Conservation (phyloP, 2,888 invertebrate genomes). For the Ferrisia virgata region DNA sequence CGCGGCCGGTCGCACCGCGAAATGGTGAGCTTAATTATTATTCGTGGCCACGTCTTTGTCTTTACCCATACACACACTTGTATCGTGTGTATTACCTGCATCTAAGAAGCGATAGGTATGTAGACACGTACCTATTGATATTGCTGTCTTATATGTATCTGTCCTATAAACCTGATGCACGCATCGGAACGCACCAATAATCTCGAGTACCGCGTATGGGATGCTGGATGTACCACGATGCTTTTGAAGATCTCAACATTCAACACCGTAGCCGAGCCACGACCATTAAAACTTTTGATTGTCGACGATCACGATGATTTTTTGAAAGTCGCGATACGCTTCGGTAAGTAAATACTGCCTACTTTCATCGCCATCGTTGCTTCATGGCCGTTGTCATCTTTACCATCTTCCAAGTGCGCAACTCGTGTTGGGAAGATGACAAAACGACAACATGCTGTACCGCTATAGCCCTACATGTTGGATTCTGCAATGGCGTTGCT, state of each 20-base stretch:
- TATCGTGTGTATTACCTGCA: too few species aligned
- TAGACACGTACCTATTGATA: too few species aligned
- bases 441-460: too few species aligned
- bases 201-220: background rate
- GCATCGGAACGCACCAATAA: background rate
- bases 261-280: background rate
- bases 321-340: background rate
- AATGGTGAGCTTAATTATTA: background rate
- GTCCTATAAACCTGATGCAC: too few species aligned
- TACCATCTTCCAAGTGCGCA: background rate
- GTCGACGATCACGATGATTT: background rate
- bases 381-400: background rate
- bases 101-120: too few species aligned
- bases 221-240: too few species aligned
- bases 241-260: too few species aligned
- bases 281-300: background rate
- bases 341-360: too few species aligned
- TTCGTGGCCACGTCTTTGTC: constrained; percentile 1
- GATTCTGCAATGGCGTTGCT: too few species aligned
- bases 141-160: too few species aligned
- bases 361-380: background rate
- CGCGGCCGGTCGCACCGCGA: background rate
- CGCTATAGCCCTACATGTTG: too few species aligned
- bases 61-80: too few species aligned
- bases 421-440: background rate